phyloP scores from a whole-genome alignment of 2,888 invertebrate species.

The Adela reaumurella region DNA sequence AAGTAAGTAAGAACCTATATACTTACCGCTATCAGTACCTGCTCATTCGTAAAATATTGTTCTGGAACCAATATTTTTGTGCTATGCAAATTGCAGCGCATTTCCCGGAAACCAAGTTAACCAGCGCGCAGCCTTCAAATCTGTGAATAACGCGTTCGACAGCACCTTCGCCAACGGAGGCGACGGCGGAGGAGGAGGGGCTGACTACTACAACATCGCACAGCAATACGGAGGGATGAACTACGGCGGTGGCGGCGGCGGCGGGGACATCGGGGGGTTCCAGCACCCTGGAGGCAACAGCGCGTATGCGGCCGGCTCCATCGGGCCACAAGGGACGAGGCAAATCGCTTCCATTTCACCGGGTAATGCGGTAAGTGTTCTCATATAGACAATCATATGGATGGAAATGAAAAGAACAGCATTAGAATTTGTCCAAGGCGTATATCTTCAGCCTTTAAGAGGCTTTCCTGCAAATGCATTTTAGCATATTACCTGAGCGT shows the following conservation, averaged over 20 bases:
- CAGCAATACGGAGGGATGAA: no score
- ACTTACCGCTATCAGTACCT: no score
- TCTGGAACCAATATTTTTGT: no score
- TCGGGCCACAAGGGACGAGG: constrained; percentile 50
- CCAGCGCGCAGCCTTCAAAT: constrained; percentile 31
- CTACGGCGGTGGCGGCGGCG: constrained; percentile 6
- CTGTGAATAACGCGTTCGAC: constrained; percentile 40
- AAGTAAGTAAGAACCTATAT: no score
- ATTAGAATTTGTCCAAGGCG: no score
- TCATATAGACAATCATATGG: no score
- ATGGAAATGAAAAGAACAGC: no score
- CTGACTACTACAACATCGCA: no score
- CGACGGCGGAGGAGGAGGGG: constrained; percentile 29
- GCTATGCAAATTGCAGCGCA: not conserved
- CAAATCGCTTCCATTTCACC: constrained; percentile 61
- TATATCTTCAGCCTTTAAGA: no score
- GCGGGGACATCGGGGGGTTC: constrained; percentile 2
- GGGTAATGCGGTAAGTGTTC: constrained; percentile 55
- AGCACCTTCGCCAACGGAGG: constrained; percentile 33
- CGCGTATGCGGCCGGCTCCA: constrained; percentile 52
- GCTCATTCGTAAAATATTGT: no score
- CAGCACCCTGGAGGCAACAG: constrained; percentile 17
- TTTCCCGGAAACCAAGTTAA: constrained; percentile 5
- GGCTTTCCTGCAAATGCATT: no score
- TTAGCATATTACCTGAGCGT: no score